Conservation (phyloP, 2,113 vertebrate genomes). For the Apodemus sylvaticus region DNA sequence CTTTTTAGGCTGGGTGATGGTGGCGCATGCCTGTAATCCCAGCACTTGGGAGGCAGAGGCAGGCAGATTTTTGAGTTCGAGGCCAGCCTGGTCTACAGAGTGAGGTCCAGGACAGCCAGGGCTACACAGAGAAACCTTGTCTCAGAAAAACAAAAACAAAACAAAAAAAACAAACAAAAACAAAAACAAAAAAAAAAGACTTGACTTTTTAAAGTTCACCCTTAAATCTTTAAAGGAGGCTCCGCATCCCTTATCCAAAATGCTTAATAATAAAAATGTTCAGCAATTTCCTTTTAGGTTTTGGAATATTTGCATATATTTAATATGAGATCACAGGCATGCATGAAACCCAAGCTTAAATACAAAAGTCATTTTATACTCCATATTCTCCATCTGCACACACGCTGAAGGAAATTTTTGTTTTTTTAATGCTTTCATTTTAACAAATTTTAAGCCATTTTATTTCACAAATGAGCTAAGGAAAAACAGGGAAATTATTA, state of each 20-base stretch:
- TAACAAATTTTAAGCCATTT: background rate
- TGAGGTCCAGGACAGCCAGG: no score
- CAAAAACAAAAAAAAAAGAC: no score
- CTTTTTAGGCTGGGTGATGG: no score
- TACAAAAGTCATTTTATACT: background rate
- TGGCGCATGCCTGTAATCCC: no score
- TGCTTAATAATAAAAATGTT: background rate
- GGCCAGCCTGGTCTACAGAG: no score
- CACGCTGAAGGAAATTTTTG: background rate
- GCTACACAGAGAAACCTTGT: no score
- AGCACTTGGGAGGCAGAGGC: no score
- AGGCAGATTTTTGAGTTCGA: no score
- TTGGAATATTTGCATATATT: background rate
- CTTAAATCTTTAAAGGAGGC: no score
- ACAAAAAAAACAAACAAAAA: no score
- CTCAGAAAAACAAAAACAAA: no score
- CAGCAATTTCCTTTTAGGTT: background rate
- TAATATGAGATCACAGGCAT: background rate
- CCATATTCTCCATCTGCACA: background rate
- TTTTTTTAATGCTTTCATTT: slow-evolving; percentile 7
- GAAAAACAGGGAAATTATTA: background rate
- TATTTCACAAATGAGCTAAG: background rate
- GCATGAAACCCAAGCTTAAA: background rate
- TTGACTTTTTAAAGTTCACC: background rate
- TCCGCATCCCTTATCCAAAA: background rate